Evolutionary conservation across 1,140 invertebrate genomes (phyloP), one percentile per base, ranked within the genome.

Genomic region (Acromyrmex heyeri): DNA sequence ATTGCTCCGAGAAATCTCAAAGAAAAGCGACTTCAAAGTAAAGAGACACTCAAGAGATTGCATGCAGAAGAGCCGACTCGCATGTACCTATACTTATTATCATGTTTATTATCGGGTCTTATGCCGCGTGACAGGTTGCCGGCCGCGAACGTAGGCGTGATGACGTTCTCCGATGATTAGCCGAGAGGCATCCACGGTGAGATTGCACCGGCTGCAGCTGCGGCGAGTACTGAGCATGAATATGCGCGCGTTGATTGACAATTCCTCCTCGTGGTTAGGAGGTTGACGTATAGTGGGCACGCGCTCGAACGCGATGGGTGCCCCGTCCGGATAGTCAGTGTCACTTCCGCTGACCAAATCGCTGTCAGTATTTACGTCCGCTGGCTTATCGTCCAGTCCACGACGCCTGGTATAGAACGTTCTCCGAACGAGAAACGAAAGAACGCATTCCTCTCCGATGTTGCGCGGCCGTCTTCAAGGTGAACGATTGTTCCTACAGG

Each of bases 311-410:
- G 75, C 85, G 87, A 87, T 67, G 82, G 79, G 77, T 79, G 86
- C 65, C 55, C 65, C 55, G 57, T 21, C 30, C 90, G 85, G 87
- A 91, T 89, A 79, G 79, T 65, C 70, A 85, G 67, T 92, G 87
- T 91, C 86, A 91, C 86, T 91, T 92, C 92, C 92, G 90, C 91
- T 91, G 85, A 92, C 89, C 86, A 87, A 92, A 92, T 91, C 86
- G 86, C 90, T 88, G 92, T 92, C 90, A 87, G 90, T 86, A 53
- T 57, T 34, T 44, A 44, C 79, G 38, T 21, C 24, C 24, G 55
- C 18, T 12, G 53, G 21, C 62, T 79, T 86, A 76, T 88, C 86
- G 77, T 64, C 86, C 77, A 82, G 81, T 64, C 86, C 77, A 82
- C 69, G 86, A 50, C 61, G 57, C 59, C 48, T 24, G 7, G 61